These are phyloP conservation scores for Nemoura dubitans DNA, from an alignment of 2,888 invertebrate species.

Conservation along the genomic window DNA sequence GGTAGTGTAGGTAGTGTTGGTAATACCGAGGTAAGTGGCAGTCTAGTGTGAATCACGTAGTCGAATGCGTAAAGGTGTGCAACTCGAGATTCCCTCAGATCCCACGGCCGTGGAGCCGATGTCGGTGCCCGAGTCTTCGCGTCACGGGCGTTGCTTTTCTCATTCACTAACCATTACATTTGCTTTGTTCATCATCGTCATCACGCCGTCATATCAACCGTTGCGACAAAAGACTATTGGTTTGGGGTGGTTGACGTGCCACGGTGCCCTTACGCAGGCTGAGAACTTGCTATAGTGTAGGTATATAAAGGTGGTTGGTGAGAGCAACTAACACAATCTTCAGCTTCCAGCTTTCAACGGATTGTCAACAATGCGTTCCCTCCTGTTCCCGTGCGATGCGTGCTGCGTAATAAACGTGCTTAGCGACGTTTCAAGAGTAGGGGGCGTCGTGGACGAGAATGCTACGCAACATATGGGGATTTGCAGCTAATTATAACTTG, in stretches of 20 bases:
- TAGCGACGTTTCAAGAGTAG: neutral
- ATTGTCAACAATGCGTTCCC: neutral
- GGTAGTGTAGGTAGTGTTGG: neutral
- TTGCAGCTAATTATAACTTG: neutral
- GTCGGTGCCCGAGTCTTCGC: neutral
- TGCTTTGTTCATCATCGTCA: constrained; percentile 15
- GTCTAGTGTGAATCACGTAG: constrained; percentile 22
- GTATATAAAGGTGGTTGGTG: neutral
- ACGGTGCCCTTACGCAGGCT: neutral
- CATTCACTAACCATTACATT: constrained; percentile 46
- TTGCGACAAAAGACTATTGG: neutral
- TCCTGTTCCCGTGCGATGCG: neutral
- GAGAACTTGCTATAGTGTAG: neutral
- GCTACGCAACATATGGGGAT: neutral
- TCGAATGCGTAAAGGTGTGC: constrained; percentile 24
- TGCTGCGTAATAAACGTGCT: neutral
- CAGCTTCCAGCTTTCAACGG: neutral
- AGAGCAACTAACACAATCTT: neutral
- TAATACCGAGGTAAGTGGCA: neutral
- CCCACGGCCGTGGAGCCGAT: constrained; percentile 5
- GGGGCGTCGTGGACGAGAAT: neutral
- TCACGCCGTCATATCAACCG: constrained; percentile 23
- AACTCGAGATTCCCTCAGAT: neutral
- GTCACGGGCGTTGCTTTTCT: constrained; percentile 34
- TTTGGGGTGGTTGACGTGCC: constrained; percentile 14